These are phyloP conservation scores for Brachionus calyciflorus DNA, from an alignment of 1,140 invertebrate genomes.

Conservation along the genomic window DNA sequence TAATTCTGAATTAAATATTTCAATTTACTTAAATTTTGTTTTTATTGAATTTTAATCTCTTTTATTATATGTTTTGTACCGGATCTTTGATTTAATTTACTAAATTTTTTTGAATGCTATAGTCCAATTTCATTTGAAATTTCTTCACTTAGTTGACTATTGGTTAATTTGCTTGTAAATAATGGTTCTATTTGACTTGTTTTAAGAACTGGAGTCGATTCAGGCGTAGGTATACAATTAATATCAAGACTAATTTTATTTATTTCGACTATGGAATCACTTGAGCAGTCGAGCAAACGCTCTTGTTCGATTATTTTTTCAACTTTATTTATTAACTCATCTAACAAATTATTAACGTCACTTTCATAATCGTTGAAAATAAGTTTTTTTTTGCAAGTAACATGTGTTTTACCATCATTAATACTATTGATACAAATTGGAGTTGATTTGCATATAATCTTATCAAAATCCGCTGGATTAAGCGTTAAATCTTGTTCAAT, in stretches of 20 bases:
- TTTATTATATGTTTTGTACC: too few species aligned
- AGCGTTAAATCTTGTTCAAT: slow-evolving; percentile 5
- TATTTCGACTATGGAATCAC: neutral
- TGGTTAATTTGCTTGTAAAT: slow-evolving; percentile 7
- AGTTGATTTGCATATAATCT: slow-evolving; percentile 22
- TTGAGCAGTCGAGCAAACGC: neutral
- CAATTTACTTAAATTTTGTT: too few species aligned
- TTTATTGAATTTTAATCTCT: too few species aligned
- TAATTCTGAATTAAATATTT: too few species aligned
- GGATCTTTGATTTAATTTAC: too few species aligned
- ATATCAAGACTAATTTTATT: neutral
- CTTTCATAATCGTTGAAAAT: neutral
- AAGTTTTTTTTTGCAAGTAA: slow-evolving; percentile 16
- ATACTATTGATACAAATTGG: neutral
- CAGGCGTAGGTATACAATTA: neutral
- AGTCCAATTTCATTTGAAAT: slow-evolving; percentile 10
- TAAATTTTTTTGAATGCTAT: neutral
- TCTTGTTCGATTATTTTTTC: neutral
- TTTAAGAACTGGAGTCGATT: slow-evolving; percentile 9
- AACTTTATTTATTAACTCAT: neutral
- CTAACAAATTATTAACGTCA: neutral
- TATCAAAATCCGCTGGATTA: slow-evolving; percentile 16
- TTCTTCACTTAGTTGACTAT: slow-evolving; percentile 37
- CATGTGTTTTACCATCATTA: neutral
- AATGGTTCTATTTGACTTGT: neutral